Base-by-base conservation (phyloP, 2,797 vertebrate genomes). In the Danionella dracula region DNA sequence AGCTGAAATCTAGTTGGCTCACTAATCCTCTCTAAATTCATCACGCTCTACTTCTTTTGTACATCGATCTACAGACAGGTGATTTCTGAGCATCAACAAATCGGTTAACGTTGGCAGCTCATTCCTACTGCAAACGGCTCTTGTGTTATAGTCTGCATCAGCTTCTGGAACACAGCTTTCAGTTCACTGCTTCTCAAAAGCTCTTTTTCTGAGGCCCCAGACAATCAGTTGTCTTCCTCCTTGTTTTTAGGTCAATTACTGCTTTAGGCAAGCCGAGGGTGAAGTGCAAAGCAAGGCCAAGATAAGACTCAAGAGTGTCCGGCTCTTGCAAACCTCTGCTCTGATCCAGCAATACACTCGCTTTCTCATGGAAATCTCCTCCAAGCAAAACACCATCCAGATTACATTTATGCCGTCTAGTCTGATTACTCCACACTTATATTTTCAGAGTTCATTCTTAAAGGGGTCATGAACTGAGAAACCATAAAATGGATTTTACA, bases 161-260 rank as follows among this genome's bases (percentile, higher is more conserved):
- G 46, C 4, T 60, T 35, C 34, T 17, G 50, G 61, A n/a, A 16
- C 17, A 35, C 44, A 62, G 45, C 64, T 68, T 72, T 46, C 56
- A 66, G 54, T 12, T 41, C 63, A 46, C 37, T 65, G 55, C 41
- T 50, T 73, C n/a, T 60, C 42, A 55, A 54, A 59, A 61, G 62
- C 46, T 71, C 55, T 37, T 54, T 65, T 70, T 56, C 63, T 15
- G 42, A 67, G 29, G 32, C 20, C 35, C 8, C 61, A 64, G 56
- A 53, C 53, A 51, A 54, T 49, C 17, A 48, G 37, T 17, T 59
- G 27, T 37, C 66, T 35, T 35, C 38, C 29, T 8, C 5, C 32
- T 66, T 70, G 60, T 77, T 72, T 66, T 55, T 69, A 66, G 70
- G 78, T 75, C 70, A 71, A 72, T 79, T 73, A 68, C 50, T 29